Base-by-base conservation (phyloP, 2,113 vertebrate species). In the Chaetura pelagica region DNA sequence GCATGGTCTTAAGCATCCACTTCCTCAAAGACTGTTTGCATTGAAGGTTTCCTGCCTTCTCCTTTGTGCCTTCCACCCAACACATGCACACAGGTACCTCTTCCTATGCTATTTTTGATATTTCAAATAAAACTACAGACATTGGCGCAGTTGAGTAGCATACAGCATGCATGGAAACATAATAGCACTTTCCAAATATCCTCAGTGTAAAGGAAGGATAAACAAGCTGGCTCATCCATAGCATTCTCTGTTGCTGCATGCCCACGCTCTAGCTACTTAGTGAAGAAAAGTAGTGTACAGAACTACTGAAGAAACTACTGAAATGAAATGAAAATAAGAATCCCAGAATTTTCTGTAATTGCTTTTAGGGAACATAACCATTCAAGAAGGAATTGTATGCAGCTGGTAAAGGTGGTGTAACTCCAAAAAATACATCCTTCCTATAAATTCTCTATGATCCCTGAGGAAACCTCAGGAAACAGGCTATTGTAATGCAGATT, bases 381-480 rank as follows among this genome's bases (percentile, higher is more conserved):
- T 78, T 90, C 87, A 40, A 64, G 76, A 91, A 90, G 73, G 83
- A 89, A 93, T 90, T 78, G n/a, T 32, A n/a, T 88, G 90, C 90
- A 93, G 88, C 88, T 95, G 77, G 80, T 58, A 78, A 72, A 75
- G 64, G 66, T 12, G 4, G 55, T 4, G 17, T 49, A 89, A 72
- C 49, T 90, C 73, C 74, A 75, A 93, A 69, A 82, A 84, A 44
- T 18, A 81, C 58, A 90, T 66, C 76, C 77, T 79, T 80, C 67
- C 77, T 87, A 87, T 93, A 95, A 89, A 92, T 94, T 87, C 76
- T 81, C 52, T 29, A 0, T 9, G 52, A 87, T 93, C 92, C 92
- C 93, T 11, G 29, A 94, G 94, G 93, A 93, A 94, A 78, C 21
- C 58, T 90, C 89, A 96, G 90, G 96, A 96, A 95, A 92, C 59